Conservation (phyloP, 2,113 vertebrate species). For the Ophthalmotilapia sp. region DNA sequence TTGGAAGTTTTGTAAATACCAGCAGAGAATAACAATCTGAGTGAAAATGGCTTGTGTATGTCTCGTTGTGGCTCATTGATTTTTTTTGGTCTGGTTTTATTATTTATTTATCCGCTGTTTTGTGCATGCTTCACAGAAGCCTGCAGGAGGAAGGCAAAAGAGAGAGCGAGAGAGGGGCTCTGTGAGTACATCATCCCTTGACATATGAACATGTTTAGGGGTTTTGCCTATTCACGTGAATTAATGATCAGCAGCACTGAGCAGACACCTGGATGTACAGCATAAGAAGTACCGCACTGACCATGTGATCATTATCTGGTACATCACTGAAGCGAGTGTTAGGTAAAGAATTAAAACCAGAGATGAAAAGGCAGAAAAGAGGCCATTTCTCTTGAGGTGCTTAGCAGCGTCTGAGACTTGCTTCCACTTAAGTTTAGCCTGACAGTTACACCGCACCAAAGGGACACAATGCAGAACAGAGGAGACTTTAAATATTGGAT, state of each 20-base stretch:
- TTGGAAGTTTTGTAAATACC: slow-evolving; percentile 53
- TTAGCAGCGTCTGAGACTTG: not conserved
- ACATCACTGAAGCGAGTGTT: not conserved
- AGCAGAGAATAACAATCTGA: slow-evolving; percentile 30
- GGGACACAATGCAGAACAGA: not conserved
- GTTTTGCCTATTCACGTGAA: not conserved
- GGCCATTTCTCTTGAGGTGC: not conserved
- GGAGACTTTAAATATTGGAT: not conserved
- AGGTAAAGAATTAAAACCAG: not conserved
- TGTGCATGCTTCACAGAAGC: not conserved
- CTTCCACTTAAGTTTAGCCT: not conserved
- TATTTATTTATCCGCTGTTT: slow-evolving; percentile 22
- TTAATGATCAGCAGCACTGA: not conserved
- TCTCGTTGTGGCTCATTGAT: slow-evolving; percentile 48
- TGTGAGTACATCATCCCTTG: not conserved
- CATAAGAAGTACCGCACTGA: not conserved
- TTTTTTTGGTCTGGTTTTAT: not conserved
- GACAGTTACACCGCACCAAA: not conserved
- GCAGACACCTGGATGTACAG: not conserved
- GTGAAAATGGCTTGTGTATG: slow-evolving; percentile 27
- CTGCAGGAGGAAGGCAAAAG: not conserved
- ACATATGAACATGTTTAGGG: not conserved
- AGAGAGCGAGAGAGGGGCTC: not conserved
- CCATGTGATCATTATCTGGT: not conserved
- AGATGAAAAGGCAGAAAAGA: not conserved